Evolutionary conservation across 2,797 vertebrate species (phyloP), one percentile per base, ranked within the genome.

Genomic region (Helicolenus hilgendorfi): DNA sequence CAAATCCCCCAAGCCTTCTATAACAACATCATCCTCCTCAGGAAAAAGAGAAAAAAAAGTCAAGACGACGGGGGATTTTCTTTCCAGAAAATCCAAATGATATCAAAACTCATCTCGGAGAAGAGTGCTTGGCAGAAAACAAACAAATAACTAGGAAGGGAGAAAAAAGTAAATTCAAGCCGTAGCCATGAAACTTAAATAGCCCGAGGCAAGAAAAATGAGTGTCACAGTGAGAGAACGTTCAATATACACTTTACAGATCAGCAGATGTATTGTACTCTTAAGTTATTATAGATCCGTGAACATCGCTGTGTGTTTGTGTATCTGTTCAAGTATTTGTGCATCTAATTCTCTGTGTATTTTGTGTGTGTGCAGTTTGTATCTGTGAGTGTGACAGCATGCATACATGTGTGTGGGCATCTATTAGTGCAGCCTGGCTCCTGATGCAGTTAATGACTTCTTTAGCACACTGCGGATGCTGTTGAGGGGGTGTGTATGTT

Each of bases 381-480:
- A 36, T 60, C 2, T 13, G 11, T 72, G 53, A 11, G 68, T 29
- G 14, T 49, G 31, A 35, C 29, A 1, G 31, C 33, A 7, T 18
- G 69, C 53, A 1, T 26, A 20, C 31, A n/a, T 72, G 31, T 65
- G 41, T 68, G 9, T 33, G 38, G 8, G 15, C 15, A 49, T 15
- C n/a, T 49, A 20, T 24, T 49, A 63, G 11, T 55, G 72, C 29
- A 45, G 45, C 15, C 20, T 20, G 45, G 60, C 77, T 26, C 62
- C 31, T 31, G 55, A 36, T 45, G 82, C 31, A 4, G 60, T 58
- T 77, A 74, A 80, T 60, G 36, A 79, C 49, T 29, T 33, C 68
- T 77, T 31, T 63, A 41, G 80, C 8, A 71, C 49, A 79, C 59
- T 11, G 83, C 35, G 45, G 59, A 49, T 72, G 41, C 72, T 71